Conservation (phyloP, 30 jellyfish, hydroid and myxozoan genomes). For the Aurelia aurita complex sp. Pacific region DNA sequence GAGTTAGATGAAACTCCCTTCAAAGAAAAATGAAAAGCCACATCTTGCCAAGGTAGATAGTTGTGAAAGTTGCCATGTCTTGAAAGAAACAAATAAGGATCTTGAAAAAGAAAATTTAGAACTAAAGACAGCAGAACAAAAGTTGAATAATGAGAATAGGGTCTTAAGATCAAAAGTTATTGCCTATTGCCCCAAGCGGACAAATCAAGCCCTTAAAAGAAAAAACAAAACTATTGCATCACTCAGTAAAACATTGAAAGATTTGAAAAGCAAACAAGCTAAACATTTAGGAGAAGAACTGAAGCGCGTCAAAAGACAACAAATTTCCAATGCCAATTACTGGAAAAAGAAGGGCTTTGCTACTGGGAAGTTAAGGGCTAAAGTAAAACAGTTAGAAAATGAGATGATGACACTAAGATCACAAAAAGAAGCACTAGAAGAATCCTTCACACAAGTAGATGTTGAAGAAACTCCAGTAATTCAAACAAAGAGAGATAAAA, state of each 20-base stretch:
- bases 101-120: not conserved
- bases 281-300: not conserved
- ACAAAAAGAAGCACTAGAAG: constrained; percentile 3
- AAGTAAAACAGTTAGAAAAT: not conserved
- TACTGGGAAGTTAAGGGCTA: not conserved
- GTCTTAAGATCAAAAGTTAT: constrained; percentile 3
- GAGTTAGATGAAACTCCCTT: not conserved
- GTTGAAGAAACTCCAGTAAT: not conserved
- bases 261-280: not conserved
- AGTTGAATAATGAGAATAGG: not conserved
- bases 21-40: not conserved
- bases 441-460: not conserved
- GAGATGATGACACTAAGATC: not conserved
- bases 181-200: constrained; percentile 9
- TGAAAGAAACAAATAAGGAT: constrained; percentile 4
- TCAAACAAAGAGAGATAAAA: not conserved
- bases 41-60: not conserved
- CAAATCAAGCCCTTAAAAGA: constrained; percentile 2
- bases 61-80: constrained; percentile 1
- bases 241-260: too few relatives aligned
- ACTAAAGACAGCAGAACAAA: too few relatives aligned
- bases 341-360: not conserved
- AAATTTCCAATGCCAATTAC: constrained; percentile 3
- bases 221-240: constrained; percentile 8
- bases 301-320: constrained; percentile 10